Base-by-base conservation (phyloP, 2,888 invertebrate genomes). In the Drosophila leonis region DNA sequence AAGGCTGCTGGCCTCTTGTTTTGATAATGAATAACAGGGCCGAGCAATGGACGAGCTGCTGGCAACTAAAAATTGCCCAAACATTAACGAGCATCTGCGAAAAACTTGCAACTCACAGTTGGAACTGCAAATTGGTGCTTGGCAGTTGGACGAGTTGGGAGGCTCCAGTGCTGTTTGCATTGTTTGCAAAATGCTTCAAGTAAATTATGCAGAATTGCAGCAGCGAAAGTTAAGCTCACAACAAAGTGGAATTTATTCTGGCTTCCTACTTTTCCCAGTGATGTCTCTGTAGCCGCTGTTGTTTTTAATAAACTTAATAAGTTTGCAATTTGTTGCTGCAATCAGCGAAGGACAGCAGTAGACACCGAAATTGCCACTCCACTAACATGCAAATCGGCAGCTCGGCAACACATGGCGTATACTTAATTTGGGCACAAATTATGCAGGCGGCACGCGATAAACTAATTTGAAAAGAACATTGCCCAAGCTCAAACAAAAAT, bases 271-370 rank as follows among this genome's bases (percentile, higher is more conserved):
- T 77, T n/a, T 37, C 7, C 42, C 62, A 73, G 72, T 65, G 64
- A 70, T 84, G 87, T 80, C 78, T 72, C 71, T 74, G 82, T 73
- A 78, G 60, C 68, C 79, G 65, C 72, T 73, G 72, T 74, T 70
- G 67, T 86, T 87, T 87, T 84, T 84, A 87, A 82, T 82, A 83
- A 86, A 86, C 83, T 83, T 87, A 84, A 87, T 84, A 87, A 84
- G 74, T 84, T 87, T 76, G 83, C 80, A 87, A 82, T 87, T 84
- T 84, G 85, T 70, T 80, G 72, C 65, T 82, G 83, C 88, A 84
- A 84, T 87, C 88, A 84, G 83, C 33, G 69, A 67, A 33, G 81
- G 72, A 72, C 69, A 74, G 49, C 56, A 57, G 48, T 55, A 54
- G 46, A 63, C 56, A 55, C 59, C 51, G 56, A 67, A 69, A 70